Conservation (phyloP, 2,888 invertebrate genomes). For the Chymomyza amoena region DNA sequence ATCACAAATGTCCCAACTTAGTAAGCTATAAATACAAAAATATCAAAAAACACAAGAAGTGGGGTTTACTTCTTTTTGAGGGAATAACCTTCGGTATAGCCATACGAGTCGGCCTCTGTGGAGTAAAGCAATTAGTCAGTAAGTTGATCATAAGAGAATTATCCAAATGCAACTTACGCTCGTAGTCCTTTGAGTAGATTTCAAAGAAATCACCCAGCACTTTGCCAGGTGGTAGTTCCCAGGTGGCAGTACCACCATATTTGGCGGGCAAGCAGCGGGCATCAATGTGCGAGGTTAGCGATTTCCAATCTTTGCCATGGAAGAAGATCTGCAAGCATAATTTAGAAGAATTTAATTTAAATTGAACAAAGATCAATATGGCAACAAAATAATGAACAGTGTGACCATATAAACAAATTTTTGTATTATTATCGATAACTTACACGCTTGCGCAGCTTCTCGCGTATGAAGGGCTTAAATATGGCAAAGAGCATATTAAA, state of each 20-base stretch:
- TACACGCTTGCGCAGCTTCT: conserved; percentile 88
- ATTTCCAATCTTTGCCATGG: conserved; percentile 85
- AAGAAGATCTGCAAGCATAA: conserved; percentile 82
- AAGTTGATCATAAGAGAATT: not conserved
- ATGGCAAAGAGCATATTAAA: conserved; percentile 92
- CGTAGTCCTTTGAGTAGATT: conserved; percentile 84
- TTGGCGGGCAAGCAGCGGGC: conserved; percentile 81
- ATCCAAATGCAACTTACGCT: conserved; percentile 80
- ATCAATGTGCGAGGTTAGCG: conserved; percentile 82
- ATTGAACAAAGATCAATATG: not conserved
- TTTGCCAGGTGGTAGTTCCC: conserved; percentile 81
- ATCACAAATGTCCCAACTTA: conserved; percentile 72
- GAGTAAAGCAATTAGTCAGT: not conserved
- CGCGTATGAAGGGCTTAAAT: conserved; percentile 92
- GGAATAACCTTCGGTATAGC: conserved; percentile 79
- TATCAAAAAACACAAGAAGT: conserved; percentile 30
- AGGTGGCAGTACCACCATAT: conserved; percentile 84
- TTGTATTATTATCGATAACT: conserved; percentile 57
- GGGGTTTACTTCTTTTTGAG: conserved; percentile 54
- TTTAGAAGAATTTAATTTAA: not conserved
- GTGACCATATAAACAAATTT: not conserved
- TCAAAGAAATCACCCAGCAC: conserved; percentile 84
- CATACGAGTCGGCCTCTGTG: conserved; percentile 81
- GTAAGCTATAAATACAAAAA: conserved; percentile 44
- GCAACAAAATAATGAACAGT: not conserved